Evolutionary conservation across 2,797 vertebrate species (phyloP).

Genomic region (Helicolenus hilgendorfi): DNA sequence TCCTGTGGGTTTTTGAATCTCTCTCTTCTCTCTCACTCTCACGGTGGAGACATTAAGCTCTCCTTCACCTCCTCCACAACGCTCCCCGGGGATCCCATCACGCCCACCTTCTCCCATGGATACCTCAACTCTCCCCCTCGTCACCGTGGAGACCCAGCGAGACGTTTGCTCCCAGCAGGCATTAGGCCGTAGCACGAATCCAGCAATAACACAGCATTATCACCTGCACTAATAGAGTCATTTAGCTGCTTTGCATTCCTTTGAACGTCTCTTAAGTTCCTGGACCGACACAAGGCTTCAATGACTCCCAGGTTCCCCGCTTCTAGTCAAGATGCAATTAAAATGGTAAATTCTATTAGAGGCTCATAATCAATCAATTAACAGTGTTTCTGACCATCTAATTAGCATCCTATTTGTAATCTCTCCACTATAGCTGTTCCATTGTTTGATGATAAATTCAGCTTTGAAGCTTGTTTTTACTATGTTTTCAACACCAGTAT

Average conservation of each 20-base stretch:
- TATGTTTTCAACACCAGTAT: neutral
- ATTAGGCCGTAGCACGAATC: slow-evolving; percentile 40
- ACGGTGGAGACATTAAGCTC: slow-evolving; percentile 48
- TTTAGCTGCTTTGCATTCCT: slow-evolving; percentile 48
- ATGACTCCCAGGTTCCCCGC: slow-evolving; percentile 8
- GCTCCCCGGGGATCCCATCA: slow-evolving; percentile 67
- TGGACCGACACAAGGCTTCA: slow-evolving; percentile 4
- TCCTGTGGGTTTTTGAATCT: slow-evolving; percentile 22
- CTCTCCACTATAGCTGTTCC: neutral
- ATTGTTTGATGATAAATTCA: neutral
- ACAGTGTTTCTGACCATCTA: neutral
- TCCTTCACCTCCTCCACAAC: slow-evolving; percentile 68
- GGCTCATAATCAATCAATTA: neutral
- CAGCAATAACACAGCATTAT: slow-evolving; percentile 43
- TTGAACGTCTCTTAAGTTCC: slow-evolving; percentile 24
- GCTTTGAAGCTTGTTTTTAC: neutral
- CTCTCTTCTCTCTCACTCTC: neutral
- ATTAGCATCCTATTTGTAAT: neutral
- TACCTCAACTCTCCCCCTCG: slow-evolving; percentile 67
- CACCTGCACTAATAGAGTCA: slow-evolving; percentile 48
- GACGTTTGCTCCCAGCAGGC: slow-evolving; percentile 56
- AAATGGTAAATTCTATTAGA: neutral
- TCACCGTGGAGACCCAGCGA: slow-evolving; percentile 78
- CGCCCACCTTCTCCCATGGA: slow-evolving; percentile 76
- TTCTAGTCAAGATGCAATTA: slow-evolving; percentile 5